phyloP scores from a whole-genome alignment of 2,888 invertebrate species.

The Selenia dentaria region DNA sequence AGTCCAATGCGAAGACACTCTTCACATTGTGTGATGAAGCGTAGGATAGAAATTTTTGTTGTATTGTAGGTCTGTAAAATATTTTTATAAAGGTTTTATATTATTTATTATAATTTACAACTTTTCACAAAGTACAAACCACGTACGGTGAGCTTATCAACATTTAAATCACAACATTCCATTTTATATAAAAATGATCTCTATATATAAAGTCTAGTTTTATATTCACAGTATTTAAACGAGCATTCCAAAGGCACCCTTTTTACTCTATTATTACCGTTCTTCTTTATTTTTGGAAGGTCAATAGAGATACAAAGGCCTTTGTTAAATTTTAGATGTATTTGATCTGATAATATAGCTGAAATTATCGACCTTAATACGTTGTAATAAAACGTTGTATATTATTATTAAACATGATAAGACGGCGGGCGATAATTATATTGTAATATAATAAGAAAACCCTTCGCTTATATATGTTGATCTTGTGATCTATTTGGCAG shows the following conservation, averaged over 20 bases:
- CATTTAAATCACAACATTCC: constrained; percentile 39
- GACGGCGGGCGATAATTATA: constrained; percentile 15
- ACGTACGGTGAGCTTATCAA: constrained; percentile 12
- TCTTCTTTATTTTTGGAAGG: constrained; percentile 20
- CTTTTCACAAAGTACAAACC: constrained; percentile 9
- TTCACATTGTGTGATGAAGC: no score
- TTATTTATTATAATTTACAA: constrained; percentile 35
- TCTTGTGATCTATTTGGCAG: no score
- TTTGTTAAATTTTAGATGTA: constrained; percentile 13
- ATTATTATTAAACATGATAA: constrained; percentile 14
- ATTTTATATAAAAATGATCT: constrained; percentile 51
- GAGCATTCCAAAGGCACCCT: constrained; percentile 31
- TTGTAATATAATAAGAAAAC: constrained; percentile 4
- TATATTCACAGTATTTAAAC: constrained; percentile 44
- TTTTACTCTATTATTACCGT: constrained; percentile 28
- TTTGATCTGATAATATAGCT: constrained; percentile 18
- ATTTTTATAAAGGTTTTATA: constrained; percentile 26
- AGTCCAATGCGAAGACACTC: no score
- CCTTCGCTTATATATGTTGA: constrained; percentile 14
- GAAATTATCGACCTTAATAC: constrained; percentile 16
- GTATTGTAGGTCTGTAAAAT: not conserved
- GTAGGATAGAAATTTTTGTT: no score
- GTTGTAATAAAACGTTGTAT: constrained; percentile 14
- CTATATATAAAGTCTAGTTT: constrained; percentile 44
- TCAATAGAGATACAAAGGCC: constrained; percentile 23